Evolutionary conservation across 1,140 invertebrate genomes (phyloP).

Genomic region (Drosophila athabasca): DNA sequence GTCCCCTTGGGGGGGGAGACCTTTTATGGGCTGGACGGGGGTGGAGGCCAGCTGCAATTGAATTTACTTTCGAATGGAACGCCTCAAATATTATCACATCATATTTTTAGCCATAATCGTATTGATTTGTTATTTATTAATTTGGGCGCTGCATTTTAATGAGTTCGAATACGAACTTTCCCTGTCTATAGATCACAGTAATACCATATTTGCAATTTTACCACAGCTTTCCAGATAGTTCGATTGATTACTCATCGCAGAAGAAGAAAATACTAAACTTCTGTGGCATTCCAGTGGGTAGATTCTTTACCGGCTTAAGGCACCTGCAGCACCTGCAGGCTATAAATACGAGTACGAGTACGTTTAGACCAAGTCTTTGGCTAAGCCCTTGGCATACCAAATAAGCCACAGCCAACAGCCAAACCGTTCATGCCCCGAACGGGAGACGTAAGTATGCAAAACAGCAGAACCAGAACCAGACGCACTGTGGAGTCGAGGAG

Average conservation of each 20-base stretch:
- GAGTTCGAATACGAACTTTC: constrained; percentile 45
- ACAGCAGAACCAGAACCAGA: not conserved
- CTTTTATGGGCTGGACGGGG: constrained; percentile 43
- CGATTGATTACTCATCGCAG: not conserved
- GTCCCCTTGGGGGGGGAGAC: constrained; percentile 9
- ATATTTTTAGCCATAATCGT: constrained; percentile 56
- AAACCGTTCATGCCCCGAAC: too few species aligned
- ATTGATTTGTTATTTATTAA: constrained; percentile 51
- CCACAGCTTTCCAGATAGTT: too few species aligned
- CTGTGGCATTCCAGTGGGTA: constrained; percentile 6
- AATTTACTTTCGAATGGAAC: constrained; percentile 70
- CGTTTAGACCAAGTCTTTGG: constrained; percentile 27
- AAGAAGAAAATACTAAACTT: constrained; percentile 3
- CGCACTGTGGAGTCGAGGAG: constrained; percentile 18
- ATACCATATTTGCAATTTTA: not conserved
- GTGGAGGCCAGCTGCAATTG: constrained; percentile 18
- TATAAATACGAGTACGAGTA: constrained; percentile 57
- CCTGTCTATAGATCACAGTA: constrained; percentile 14
- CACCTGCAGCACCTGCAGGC: constrained; percentile 57
- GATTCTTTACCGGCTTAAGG: constrained; percentile 40
- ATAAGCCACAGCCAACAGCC: constrained; percentile 25
- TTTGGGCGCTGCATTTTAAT: constrained; percentile 72
- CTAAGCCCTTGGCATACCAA: constrained; percentile 75
- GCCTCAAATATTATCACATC: constrained; percentile 77
- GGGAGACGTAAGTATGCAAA: constrained; percentile 8